Evolutionary conservation across 2,888 invertebrate genomes (phyloP), one percentile per base, ranked within the genome.

Genomic region (Eudasyphora cyanicolor): DNA sequence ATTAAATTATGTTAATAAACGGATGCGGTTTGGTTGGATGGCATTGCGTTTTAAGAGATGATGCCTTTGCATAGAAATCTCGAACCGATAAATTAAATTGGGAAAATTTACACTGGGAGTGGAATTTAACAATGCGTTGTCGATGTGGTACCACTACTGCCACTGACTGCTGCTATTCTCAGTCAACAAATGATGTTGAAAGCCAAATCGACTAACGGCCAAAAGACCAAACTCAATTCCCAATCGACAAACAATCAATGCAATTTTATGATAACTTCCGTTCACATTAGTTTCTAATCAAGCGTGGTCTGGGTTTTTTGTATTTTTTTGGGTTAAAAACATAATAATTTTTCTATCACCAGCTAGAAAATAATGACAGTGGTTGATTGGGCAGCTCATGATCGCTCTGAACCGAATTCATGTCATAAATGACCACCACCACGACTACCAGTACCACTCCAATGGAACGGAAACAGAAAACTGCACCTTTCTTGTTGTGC

Each of bases 201-300:
- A 86, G 80, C 85, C 74, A 86, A 85, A 82, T 57, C 60, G 70
- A 79, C 76, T 81, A 76, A 73, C 82, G 51, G n/a, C n/a, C n/a
- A n/a, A n/a, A n/a, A n/a, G n/a, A n/a, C n/a, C n/a, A n/a, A n/a
- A n/a, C n/a, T n/a, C n/a, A n/a, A n/a, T n/a, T n/a, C n/a, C 69
- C 73, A 77, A 86, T 84, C 76, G 80, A 73, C 82, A 74, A 60
- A 79, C 84, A 85, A 85, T 86, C 82, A 80, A 85, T 85, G 82
- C 83, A 82, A 83, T 87, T 85, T 86, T 86, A 85, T 87, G 86
- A 86, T 76, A 64, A 84, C 85, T 86, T 87, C 87, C 87, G 86
- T 82, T 76, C 57, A n/a, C n/a, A 71, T 83, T 74, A 62, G 76
- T 80, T 82, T 71, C 77, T 82, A 87, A 85, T 87, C 86, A 86